Conservation (phyloP, 1,140 invertebrate species). For the Tetraneura akinire region DNA sequence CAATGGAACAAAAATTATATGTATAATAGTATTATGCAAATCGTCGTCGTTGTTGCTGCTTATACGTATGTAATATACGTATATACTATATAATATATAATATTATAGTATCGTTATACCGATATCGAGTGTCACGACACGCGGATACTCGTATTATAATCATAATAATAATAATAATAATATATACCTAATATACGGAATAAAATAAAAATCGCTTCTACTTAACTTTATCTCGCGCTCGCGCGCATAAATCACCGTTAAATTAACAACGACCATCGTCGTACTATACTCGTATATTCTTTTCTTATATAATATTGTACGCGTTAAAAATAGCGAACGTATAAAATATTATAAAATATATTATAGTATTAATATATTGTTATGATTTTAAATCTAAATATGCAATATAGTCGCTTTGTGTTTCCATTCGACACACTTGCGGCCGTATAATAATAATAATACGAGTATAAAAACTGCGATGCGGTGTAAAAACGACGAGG, state of each 20-base stretch:
- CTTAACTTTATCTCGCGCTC: too few species aligned
- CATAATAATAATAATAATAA: too few species aligned
- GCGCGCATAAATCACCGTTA: conserved; percentile 22
- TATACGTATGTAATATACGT: too few species aligned
- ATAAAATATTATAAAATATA: not conserved
- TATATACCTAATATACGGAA: not conserved
- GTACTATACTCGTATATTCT: not conserved
- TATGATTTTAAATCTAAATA: too few species aligned
- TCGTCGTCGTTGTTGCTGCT: conserved; percentile 3
- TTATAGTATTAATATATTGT: not conserved
- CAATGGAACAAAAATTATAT: too few species aligned
- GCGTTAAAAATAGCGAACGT: conserved; percentile 1
- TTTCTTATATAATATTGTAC: too few species aligned
- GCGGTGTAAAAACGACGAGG: not conserved
- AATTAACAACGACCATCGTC: not conserved
- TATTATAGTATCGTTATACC: not conserved
- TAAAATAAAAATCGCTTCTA: not conserved
- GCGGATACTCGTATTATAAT: too few species aligned
- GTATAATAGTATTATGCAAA: conserved; percentile 18
- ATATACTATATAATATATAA: too few species aligned
- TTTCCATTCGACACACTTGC: conserved; percentile 18
- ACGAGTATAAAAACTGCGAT: too few species aligned
- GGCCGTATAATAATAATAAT: not conserved
- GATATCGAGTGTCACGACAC: conserved; percentile 33
- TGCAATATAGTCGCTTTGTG: not conserved